Conservation (phyloP, 2,797 vertebrate genomes). For the Gambelia wislizenii region DNA sequence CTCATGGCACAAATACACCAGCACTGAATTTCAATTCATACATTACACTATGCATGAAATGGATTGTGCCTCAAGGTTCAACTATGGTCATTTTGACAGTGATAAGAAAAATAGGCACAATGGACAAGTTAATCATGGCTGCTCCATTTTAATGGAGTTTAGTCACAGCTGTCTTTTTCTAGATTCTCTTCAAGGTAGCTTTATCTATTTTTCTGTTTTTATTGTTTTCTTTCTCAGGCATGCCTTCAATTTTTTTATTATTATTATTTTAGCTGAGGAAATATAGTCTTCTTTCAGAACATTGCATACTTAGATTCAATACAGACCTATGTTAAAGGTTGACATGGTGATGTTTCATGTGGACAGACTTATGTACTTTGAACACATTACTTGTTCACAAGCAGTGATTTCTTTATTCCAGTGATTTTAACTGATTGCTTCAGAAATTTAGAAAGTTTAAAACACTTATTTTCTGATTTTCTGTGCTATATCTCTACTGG, state of each 20-base stretch:
- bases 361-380: constrained; percentile 59
- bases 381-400: constrained; percentile 33
- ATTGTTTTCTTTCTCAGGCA: constrained; percentile 23
- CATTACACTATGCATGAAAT: not conserved
- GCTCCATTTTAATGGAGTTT: not conserved
- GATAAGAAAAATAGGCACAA: not conserved
- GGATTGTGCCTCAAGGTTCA: not conserved
- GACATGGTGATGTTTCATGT: constrained; percentile 33
- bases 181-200: not conserved
- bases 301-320: constrained; percentile 31
- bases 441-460: constrained; percentile 53
- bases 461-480: constrained; percentile 8
- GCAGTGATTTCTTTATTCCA: constrained; percentile 55
- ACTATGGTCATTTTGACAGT: not conserved
- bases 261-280: constrained; percentile 48
- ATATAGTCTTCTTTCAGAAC: constrained; percentile 59
- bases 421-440: constrained; percentile 43
- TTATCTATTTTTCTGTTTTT: constrained; percentile 4
- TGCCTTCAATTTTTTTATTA: constrained; percentile 7
- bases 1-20: not conserved
- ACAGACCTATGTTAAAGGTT: constrained; percentile 60
- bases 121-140: not conserved
- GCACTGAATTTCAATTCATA: not conserved
- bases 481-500: constrained; percentile 41
- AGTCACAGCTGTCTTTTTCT: not conserved